Evolutionary conservation across 30 jellyfish, hydroid and myxozoan genomes (phyloP), one percentile per base, ranked within the genome.

Genomic region (Catostylus mosaicus): DNA sequence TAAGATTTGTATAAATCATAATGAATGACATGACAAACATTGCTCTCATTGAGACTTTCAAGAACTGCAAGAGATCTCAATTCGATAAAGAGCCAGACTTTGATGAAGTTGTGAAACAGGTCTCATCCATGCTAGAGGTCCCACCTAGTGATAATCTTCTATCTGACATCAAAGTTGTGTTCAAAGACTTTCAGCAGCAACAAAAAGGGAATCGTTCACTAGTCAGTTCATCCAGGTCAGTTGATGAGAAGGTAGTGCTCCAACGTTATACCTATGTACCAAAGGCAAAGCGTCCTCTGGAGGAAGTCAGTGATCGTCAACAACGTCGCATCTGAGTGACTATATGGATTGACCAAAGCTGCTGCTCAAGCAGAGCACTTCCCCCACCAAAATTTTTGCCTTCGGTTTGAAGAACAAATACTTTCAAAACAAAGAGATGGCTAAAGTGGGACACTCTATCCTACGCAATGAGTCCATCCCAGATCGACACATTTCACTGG

Each of bases 241-340:
- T 30, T 4, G 74, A 62, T 19, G 43, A 62, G 40, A 3, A 62
- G 16, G 16, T 62, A 3, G 16, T 23, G 32, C 74, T 19, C 43
- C 74, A 9, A 11, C 43, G 74, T 11, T 30, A 62, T 19, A 23
- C 16, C 45, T 0, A 62, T 62, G 38, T 62, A 3, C 16, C 8
- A 23, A 62, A 62, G 74, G 32, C 16, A 62, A 62, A 62, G 38
- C 74, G 74, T 9, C 74, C 74, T 30, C 74, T 62, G 40, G 9
- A 62, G 16, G 74, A 62, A 3, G 74, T 62, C 24, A 19, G 74
- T 23, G 43, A 62, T 33, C 40, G 74, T 3, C 74, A 62, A 30
- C 74, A 62, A 62, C 43, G 74, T 30, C 43, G 48, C 43, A 38
- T 62, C 43, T 62, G 32, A 62, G 74, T 19, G 74, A 62, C 24